phyloP scores from a whole-genome alignment of 2,888 invertebrate species.

The Ctena decussata region DNA sequence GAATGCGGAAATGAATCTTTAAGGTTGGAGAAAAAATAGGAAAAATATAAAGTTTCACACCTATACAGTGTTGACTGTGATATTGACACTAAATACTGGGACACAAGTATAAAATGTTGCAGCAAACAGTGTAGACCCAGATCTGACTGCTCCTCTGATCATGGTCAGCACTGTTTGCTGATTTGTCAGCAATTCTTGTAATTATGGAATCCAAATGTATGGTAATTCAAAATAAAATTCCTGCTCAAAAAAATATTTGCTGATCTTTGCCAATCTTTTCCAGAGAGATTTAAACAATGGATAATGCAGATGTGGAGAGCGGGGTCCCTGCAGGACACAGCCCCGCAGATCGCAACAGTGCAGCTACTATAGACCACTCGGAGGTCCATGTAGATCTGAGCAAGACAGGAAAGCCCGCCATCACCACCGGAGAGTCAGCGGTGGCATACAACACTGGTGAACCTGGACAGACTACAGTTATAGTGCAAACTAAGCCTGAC shows the following conservation, averaged over 20 bases:
- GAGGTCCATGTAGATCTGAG: slow-evolving; percentile 71
- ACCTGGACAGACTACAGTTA: slow-evolving; percentile 52
- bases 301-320: not conserved
- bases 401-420: slow-evolving; percentile 27
- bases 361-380: slow-evolving; percentile 74
- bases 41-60: no score
- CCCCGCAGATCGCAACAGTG: slow-evolving; percentile 42
- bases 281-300: not conserved
- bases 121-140: not conserved
- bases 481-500: slow-evolving; percentile 71
- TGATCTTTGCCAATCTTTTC: no score
- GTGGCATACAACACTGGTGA: slow-evolving; percentile 40
- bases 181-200: no score
- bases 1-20: no score
- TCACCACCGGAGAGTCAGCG: slow-evolving; percentile 23
- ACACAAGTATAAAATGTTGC: no score
- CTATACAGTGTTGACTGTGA: no score
- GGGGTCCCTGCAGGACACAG: not conserved
- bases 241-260: no score
- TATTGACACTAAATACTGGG: no score
- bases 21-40: no score
- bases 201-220: no score
- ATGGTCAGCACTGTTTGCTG: not conserved
- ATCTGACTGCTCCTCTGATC: not conserved
- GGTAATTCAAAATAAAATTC: no score